A percentile compares a stretch with the other conserved stretches of the same genome.
These are phyloP conservation scores for Ardeotis arabs DNA, from an alignment of 2,113 vertebrate species.

Conservation along the genomic window DNA sequence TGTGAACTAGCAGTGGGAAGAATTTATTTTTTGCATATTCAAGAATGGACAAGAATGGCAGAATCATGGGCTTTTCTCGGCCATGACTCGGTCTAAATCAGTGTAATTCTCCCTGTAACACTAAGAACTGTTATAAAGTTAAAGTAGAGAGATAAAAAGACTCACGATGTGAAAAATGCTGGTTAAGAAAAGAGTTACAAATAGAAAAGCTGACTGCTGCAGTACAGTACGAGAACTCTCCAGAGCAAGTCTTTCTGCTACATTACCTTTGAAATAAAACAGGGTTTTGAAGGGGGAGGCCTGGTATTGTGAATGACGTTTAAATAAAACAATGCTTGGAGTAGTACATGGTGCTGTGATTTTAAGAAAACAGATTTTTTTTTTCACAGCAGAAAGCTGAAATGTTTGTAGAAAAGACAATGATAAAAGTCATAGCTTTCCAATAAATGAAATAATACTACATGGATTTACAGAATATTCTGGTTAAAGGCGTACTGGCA, in stretches of 20 bases:
- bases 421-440: neutral
- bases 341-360: neutral
- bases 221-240: neutral
- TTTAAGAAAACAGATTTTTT: neutral
- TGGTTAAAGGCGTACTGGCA: neutral
- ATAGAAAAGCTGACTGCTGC: neutral
- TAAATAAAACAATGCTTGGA: neutral
- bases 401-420: neutral
- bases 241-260: neutral
- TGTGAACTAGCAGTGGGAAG: neutral
- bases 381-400: neutral
- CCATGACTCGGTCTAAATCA: neutral
- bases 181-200: neutral
- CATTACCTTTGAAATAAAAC: neutral
- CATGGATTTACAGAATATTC: neutral
- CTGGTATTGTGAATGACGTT: neutral
- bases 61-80: neutral
- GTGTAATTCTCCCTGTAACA: neutral
- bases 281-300: neutral
- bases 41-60: neutral
- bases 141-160: neutral
- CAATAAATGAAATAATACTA: neutral
- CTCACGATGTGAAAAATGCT: neutral
- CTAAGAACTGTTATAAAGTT: neutral
- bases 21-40: neutral